phyloP scores from a whole-genome alignment of 1,140 invertebrate genomes.

The Lepeophtheirus salmonis region DNA sequence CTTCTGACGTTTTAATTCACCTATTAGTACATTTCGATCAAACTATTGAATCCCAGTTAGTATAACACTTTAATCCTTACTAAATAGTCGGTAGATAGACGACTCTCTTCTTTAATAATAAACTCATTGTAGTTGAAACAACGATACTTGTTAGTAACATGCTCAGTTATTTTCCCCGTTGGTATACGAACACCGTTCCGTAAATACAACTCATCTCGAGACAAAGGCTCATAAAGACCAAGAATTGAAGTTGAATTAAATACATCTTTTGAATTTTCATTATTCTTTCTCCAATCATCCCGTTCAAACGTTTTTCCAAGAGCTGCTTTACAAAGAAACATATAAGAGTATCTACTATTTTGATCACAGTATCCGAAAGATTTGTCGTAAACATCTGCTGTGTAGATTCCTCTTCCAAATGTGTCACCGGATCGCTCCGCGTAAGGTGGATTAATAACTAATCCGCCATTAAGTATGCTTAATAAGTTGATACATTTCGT shows the following conservation, averaged over 20 bases:
- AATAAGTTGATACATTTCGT: slow-evolving; percentile 28
- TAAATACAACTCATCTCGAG: neutral
- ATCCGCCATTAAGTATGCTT: slow-evolving; percentile 28
- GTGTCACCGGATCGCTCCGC: slow-evolving; percentile 25
- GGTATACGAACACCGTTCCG: neutral
- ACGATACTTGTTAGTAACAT: neutral
- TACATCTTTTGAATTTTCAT: neutral
- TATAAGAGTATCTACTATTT: slow-evolving; percentile 11
- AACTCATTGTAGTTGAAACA: neutral
- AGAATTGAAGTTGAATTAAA: neutral
- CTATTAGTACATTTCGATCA: too few relatives aligned
- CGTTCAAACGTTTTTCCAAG: neutral
- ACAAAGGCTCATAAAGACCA: neutral
- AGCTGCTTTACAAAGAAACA: neutral
- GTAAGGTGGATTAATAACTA: slow-evolving; percentile 28
- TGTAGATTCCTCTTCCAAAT: slow-evolving; percentile 25
- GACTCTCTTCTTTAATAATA: neutral
- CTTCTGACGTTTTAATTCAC: too few relatives aligned
- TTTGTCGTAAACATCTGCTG: slow-evolving; percentile 14
- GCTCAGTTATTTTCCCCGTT: neutral
- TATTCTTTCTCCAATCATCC: neutral
- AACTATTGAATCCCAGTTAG: too few relatives aligned
- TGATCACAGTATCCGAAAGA: slow-evolving; percentile 3
- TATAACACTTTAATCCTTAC: slow-evolving; percentile 1
- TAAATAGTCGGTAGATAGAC: neutral